Conservation (phyloP, 2,888 invertebrate species). For the Elysia crispata region DNA sequence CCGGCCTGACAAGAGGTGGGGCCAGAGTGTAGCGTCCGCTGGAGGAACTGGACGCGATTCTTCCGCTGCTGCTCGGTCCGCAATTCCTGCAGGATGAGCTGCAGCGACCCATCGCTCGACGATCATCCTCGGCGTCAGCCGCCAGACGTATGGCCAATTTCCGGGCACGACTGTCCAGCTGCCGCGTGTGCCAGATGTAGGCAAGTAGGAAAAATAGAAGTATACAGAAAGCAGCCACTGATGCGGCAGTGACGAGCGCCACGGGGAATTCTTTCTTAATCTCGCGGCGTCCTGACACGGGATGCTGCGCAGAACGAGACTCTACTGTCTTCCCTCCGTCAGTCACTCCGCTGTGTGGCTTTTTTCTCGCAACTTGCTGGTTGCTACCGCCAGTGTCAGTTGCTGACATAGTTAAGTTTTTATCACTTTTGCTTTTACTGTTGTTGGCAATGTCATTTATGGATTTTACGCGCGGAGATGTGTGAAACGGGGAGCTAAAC, state of each 20-base stretch:
- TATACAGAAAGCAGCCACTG: constrained; percentile 67
- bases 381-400: not conserved
- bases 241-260: constrained; percentile 67
- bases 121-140: constrained; percentile 53
- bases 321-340: not conserved
- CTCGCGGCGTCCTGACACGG: not conserved
- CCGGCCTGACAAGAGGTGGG: not conserved
- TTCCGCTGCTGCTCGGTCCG: constrained; percentile 3
- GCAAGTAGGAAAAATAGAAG: constrained; percentile 69
- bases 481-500: too few relatives aligned
- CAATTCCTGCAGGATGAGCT: constrained; percentile 41
- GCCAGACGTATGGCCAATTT: constrained; percentile 65
- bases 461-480: too few relatives aligned
- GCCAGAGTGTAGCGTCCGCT: not conserved
- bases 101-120: not conserved
- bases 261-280: constrained; percentile 58
- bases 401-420: not conserved
- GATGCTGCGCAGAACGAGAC: not conserved
- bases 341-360: not conserved
- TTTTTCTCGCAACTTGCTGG: not conserved
- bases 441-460: not conserved
- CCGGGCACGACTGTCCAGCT: constrained; percentile 66
- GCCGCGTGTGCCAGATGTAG: constrained; percentile 66
- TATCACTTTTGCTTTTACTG: not conserved
- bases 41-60: too few relatives aligned